Percentiles rank a stretch among this genome's conserved stretches.
Evolutionary conservation across 1,140 invertebrate species (phyloP).

Genomic region (Homarus americanus): DNA sequence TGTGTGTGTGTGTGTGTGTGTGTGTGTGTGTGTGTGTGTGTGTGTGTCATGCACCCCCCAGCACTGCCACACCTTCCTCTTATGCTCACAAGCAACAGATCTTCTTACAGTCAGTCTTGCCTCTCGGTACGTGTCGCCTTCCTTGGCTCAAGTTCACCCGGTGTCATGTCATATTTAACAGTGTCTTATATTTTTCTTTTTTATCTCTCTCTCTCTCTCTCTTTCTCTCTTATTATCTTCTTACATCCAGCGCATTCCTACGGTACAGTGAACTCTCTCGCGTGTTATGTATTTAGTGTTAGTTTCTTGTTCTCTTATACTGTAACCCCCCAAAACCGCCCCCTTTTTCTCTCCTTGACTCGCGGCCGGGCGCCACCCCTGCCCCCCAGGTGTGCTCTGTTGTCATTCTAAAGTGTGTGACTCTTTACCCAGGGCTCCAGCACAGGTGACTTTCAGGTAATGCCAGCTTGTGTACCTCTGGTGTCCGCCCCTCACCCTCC

Average conservation of each 20-base stretch:
- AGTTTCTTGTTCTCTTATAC: no score
- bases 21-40: background rate
- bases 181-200: no score
- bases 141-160: no score
- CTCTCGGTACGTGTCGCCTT: no score
- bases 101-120: no score
- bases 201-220: no score
- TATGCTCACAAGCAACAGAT: no score
- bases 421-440: constrained; percentile 60
- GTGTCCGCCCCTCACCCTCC: constrained; percentile 7
- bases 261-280: background rate
- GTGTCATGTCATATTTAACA: no score
- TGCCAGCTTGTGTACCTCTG: constrained; percentile 6
- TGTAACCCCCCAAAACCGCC: no score
- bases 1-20: background rate
- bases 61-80: no score
- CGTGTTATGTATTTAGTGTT: background rate
- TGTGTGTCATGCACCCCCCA: background rate
- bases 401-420: constrained; percentile 58
- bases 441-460: constrained; percentile 69
- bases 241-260: no score
- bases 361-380: background rate
- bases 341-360: background rate
- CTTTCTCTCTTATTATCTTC: no score
- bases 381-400: constrained; percentile 19